Evolutionary conservation across 2,888 invertebrate genomes (phyloP), one percentile per base, ranked within the genome.

Genomic region (Linyphia triangularis): DNA sequence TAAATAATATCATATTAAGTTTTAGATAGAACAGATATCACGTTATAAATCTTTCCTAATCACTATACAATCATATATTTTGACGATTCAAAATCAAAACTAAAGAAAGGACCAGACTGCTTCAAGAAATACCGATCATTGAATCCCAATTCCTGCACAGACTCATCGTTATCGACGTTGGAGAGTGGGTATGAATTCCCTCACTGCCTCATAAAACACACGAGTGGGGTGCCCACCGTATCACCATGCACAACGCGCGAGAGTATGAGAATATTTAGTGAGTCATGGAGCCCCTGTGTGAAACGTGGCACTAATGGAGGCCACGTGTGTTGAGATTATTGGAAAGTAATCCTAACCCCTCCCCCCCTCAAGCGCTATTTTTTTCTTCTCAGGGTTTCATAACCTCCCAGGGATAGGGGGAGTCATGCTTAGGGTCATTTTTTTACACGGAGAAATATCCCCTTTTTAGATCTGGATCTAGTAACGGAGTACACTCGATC

Each of bases 341-440:
- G 82, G 82, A 82, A 82, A 82, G 72, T 72, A 82, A 82, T 82
- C 82, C 72, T 72, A 61, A 82, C 82, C 59, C 82, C 70, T 22
- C 28, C 67, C 28, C 26, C 63, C 4, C n/a, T n/a, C n/a, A 51
- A 13, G 51, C 22, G 63, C 40, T 77, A 61, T 77, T 77, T 59
- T 28, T 37, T 37, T 19, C 24, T 10, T 37, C 30, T 9, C 33
- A 19, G 16, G 9, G 57, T 57, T 24, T 43, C 26, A 9, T 1
- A 24, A 10, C 30, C 73, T 24, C 30, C 59, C 19, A 51, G 30
- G 16, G 26, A n/a, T 26, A 59, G 73, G 73, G 28, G 57, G 26
- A 19, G 22, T 57, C 77, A 63, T 61, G 40, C 19, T 19, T 1
- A 22, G 40, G 69, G 40, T 13, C 24, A 70, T 43, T 43, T 70